Percentiles rank a stretch among this genome's conserved stretches.
Conservation (phyloP, 2,888 invertebrate genomes). For the Chironomus riparius region DNA sequence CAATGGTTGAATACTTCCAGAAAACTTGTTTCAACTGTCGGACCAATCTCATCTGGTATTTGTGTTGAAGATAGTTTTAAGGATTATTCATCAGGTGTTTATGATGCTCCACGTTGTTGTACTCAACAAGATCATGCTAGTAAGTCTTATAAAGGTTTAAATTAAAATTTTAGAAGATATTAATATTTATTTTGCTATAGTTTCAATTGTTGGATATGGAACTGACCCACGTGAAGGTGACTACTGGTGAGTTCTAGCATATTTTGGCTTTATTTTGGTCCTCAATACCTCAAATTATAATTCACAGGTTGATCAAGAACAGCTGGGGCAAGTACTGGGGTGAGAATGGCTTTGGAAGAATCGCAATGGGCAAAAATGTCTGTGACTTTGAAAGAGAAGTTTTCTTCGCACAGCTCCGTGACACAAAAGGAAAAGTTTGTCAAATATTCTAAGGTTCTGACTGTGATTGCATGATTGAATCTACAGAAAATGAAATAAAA, state of each 20-base stretch:
- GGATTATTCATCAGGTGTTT: slow-evolving; percentile 31
- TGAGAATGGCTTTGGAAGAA: background rate
- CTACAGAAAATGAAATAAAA: no score
- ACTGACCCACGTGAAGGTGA: slow-evolving; percentile 31
- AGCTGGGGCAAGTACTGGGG: background rate
- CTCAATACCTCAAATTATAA: no score
- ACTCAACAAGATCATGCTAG: slow-evolving; percentile 32
- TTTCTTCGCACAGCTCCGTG: background rate
- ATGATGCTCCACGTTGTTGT: slow-evolving; percentile 38
- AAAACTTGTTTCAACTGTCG: slow-evolving; percentile 32
- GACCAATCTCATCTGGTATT: slow-evolving; percentile 33
- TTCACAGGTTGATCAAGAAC: background rate
- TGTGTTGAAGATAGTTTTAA: background rate
- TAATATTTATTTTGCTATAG: background rate
- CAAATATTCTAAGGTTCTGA: no score
- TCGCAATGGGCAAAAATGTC: background rate
- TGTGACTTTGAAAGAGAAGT: background rate
- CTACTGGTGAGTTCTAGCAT: background rate
- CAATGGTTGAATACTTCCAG: background rate
- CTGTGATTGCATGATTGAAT: no score
- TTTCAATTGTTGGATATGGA: slow-evolving; percentile 37
- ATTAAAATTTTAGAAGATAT: no score
- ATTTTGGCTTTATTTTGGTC: background rate
- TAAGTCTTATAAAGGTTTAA: no score
- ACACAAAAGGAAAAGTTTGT: background rate